Percentiles rank a stretch among this genome's conserved stretches.
Conservation (phyloP, 2,113 vertebrate genomes). For the Paramormyrops kingsleyae region DNA sequence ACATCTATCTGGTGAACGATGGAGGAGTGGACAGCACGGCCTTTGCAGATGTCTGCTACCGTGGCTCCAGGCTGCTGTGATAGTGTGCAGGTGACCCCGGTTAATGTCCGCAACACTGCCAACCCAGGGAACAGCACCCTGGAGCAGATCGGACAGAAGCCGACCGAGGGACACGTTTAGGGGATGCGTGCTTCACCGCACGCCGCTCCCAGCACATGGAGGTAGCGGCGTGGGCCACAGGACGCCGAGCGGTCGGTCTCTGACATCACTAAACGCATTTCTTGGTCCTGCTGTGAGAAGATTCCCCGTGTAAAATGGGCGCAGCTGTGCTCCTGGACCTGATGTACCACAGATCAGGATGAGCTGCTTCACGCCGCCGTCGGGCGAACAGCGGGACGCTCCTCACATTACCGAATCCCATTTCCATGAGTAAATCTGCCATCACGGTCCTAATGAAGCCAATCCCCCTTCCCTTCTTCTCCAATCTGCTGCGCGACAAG, state of each 20-base stretch:
- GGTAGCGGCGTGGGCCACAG: neutral
- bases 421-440: neutral
- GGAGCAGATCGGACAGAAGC: neutral
- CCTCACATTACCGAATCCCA: neutral
- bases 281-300: neutral
- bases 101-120: neutral
- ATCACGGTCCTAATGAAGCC: neutral
- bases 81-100: neutral
- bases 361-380: neutral
- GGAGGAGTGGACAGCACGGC: neutral
- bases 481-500: neutral
- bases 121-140: neutral
- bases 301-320: neutral
- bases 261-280: neutral
- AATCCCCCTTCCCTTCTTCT: neutral
- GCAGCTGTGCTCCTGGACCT: neutral
- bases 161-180: neutral
- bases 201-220: neutral
- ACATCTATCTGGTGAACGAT: neutral
- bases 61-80: neutral
- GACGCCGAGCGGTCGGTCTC: neutral
- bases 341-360: neutral
- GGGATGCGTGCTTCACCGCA: neutral
- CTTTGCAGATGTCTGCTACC: neutral
- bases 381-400: neutral